These are phyloP conservation scores for Pseudomugil gertrudae DNA, from an alignment of 2,797 vertebrate genomes.

Conservation along the genomic window DNA sequence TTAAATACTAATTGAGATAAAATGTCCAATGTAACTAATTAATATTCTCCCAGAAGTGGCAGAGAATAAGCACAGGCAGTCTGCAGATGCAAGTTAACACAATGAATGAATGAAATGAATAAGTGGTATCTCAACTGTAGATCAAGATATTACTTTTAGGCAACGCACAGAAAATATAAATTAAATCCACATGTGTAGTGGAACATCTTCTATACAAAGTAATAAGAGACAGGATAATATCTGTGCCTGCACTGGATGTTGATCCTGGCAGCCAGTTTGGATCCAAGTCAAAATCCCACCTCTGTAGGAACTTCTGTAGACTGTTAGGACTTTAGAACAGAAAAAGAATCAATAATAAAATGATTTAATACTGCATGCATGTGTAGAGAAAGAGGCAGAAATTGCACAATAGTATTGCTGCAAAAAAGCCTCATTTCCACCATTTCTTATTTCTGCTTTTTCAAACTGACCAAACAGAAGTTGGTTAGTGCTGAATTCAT, in stretches of 20 bases:
- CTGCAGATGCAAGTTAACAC: conserved; percentile 1
- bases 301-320: conserved; percentile 23
- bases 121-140: neutral
- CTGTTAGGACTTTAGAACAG: neutral
- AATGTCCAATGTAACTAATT: neutral
- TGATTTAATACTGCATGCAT: neutral
- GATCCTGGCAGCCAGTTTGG: conserved; percentile 35
- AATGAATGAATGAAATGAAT: conserved; percentile 7
- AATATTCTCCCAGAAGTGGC: neutral
- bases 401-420: neutral
- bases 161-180: neutral
- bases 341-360: conserved; percentile 18
- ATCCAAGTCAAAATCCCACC: neutral
- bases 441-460: neutral
- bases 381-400: neutral
- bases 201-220: conserved; percentile 11
- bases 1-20: neutral
- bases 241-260: conserved; percentile 35
- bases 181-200: neutral
- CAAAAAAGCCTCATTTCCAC: neutral
- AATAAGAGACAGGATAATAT: conserved; percentile 10
- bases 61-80: neutral
- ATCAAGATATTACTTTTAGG: neutral
- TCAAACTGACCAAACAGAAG: neutral
- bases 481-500: neutral